A percentile compares a stretch with the other conserved stretches of the same genome.
These are phyloP conservation scores for Psammodynastes pulverulentus DNA, from an alignment of 2,113 vertebrate species.

Conservation along the genomic window DNA sequence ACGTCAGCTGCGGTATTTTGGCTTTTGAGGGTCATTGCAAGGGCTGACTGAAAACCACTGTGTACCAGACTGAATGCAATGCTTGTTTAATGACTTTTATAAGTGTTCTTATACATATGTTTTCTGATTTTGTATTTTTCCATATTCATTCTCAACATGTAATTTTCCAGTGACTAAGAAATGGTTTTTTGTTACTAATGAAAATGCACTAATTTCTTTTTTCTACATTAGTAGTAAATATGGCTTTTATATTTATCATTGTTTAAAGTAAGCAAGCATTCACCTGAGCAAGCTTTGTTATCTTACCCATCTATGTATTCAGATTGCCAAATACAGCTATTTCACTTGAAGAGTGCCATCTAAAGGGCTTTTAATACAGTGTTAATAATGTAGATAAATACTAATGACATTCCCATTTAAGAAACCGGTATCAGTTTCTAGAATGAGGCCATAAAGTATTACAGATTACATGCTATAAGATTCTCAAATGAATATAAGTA, in stretches of 20 bases:
- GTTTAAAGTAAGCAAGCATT: conserved; percentile 39
- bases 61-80: conserved; percentile 1
- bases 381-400: neutral
- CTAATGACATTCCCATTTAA: neutral
- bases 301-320: neutral
- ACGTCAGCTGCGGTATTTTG: neutral
- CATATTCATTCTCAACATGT: neutral
- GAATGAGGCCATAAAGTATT: neutral
- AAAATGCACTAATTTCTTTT: conserved; percentile 10
- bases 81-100: conserved; percentile 34
- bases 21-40: neutral
- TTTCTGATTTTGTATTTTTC: neutral
- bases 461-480: neutral
- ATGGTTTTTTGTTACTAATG: neutral
- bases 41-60: neutral
- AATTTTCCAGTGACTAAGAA: neutral
- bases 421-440: neutral
- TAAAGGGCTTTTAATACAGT: conserved; percentile 41
- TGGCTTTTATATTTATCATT: conserved; percentile 1
- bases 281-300: neutral
- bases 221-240: conserved; percentile 39
- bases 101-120: neutral
- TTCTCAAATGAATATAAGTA: neutral
- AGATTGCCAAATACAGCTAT: conserved; percentile 29
- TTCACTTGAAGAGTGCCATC: conserved; percentile 55